A percentile compares a stretch with the other conserved stretches of the same genome.
These are phyloP conservation scores for Eupsilia transversa DNA, from an alignment of 2,888 invertebrate species.

Conservation along the genomic window DNA sequence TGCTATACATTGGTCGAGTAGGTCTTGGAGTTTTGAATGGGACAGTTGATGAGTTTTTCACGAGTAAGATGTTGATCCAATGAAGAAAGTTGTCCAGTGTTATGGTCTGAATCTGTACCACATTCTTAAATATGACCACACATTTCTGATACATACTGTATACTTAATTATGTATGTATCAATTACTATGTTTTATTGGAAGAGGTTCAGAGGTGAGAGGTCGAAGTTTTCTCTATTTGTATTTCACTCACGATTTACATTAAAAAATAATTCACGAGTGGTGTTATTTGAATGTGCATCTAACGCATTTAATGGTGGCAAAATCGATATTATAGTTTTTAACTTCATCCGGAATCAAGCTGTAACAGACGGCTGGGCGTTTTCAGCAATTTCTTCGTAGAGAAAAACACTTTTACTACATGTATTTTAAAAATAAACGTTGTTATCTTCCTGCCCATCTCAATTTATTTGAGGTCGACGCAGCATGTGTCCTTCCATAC, in stretches of 20 bases:
- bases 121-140: background rate
- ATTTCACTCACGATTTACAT: background rate
- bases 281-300: background rate
- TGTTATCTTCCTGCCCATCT: too few species aligned
- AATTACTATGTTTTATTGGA: background rate
- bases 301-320: background rate
- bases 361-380: background rate
- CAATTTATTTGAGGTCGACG: too few species aligned
- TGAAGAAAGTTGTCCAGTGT: background rate
- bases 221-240: background rate
- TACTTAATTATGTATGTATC: background rate
- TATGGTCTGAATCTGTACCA: background rate
- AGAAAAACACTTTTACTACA: background rate
- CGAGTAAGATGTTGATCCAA: background rate
- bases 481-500: background rate
- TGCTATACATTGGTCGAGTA: too few species aligned
- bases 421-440: background rate
- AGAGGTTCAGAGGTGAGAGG: slow-evolving; percentile 17
- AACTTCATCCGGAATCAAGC: background rate
- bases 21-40: background rate
- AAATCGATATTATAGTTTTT: background rate
- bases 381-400: background rate
- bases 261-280: background rate
- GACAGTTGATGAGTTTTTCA: background rate
- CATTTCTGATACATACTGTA: background rate